Percentiles rank a stretch among this genome's conserved stretches.
Evolutionary conservation across 2,113 vertebrate genomes (phyloP).

Genomic region (Dromaius novaehollandiae): DNA sequence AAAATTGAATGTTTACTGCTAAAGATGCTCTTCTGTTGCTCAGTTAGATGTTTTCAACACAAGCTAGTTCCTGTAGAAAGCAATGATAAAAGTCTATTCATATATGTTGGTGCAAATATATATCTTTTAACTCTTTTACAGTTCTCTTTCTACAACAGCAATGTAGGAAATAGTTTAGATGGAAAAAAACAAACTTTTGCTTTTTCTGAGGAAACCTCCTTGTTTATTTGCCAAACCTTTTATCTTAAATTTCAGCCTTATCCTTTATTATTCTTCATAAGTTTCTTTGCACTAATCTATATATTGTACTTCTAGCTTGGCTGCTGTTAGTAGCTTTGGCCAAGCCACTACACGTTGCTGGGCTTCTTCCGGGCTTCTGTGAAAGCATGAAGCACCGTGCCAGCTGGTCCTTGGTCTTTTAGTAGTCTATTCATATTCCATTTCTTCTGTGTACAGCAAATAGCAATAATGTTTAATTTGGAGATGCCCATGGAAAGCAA

Average conservation of each 20-base stretch:
- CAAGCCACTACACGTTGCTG: not conserved
- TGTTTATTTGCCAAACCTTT: not conserved
- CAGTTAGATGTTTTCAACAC: not conserved
- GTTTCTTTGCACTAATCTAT: not conserved
- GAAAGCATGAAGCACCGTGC: fast-evolving
- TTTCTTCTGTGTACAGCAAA: not conserved
- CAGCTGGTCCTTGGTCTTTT: not conserved
- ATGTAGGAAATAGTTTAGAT: not conserved
- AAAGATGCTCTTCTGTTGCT: not conserved
- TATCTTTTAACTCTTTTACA: not conserved
- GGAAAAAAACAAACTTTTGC: not conserved
- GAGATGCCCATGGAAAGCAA: not conserved
- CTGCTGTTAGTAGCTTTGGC: not conserved
- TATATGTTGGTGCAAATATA: not conserved
- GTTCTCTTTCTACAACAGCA: not conserved
- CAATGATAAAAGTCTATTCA: not conserved
- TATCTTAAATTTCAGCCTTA: not conserved
- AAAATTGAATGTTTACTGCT: not conserved
- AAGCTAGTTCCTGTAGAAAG: not conserved
- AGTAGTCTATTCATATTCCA: not conserved
- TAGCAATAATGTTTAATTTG: not conserved
- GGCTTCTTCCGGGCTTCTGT: not conserved
- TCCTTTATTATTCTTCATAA: not conserved
- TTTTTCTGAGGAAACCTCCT: not conserved
- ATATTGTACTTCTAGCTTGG: not conserved